Evolutionary conservation across 2,797 vertebrate species (phyloP), one percentile per base, ranked within the genome.

Genomic region (Halcyon chelicuti): DNA sequence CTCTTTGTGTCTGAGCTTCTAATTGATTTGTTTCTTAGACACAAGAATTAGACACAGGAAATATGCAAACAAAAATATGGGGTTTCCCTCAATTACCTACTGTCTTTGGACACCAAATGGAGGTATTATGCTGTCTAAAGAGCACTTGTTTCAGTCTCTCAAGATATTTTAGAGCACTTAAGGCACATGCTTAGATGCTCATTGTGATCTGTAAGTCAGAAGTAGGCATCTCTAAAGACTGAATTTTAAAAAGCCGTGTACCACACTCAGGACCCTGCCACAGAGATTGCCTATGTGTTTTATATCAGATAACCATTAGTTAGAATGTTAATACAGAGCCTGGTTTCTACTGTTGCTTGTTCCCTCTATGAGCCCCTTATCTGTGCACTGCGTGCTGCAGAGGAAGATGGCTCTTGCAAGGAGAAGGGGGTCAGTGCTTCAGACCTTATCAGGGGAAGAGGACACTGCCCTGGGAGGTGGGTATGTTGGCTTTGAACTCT

Each of bases 341-440:
- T 26, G 5, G 7, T 47, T 85, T 79, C 28, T 51, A 19, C 39
- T 44, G 2, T 20, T 14, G 2, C 21, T 47, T 2, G 1, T 12
- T 62, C 26, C 28, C 44, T 63, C 46, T 62, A 21, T 39, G 63
- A 76, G 42, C 3, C 10, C 14, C 5, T 8, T 9, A 18, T 14
- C 33, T 72, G 10, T 5, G 46, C 13, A 28, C 25, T 0, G 0
- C 0, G 2, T 22, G 31, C 31, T 65, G 37, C 40, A 46, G 54
- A 65, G 22, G 7, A 37, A 33, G 31, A 3, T 1, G 7, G 23
- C 17, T 47, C 13, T 62, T 2, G 0, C 0, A 0, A 7, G 19
- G 23, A 72, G 62, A 42, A 25, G 9, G 2, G 3, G 2, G 8
- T 0, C 47, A 78, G 37, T 4, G 5, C 28, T 68, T 67, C 58